Conservation (phyloP, 2,113 vertebrate genomes). For the Dolichotis patagonum region DNA sequence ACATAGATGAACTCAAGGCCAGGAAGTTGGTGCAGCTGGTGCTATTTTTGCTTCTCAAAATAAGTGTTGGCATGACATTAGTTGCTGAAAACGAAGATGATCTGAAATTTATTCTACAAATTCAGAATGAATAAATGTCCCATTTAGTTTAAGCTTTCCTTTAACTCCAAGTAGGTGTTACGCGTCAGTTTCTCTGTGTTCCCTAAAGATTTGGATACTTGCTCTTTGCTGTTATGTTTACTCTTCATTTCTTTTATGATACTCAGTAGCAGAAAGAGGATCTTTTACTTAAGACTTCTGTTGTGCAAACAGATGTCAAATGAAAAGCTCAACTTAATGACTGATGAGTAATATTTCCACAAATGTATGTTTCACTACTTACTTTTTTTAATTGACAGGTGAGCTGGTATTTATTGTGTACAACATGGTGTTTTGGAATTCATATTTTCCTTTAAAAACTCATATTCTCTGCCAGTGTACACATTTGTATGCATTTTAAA, state of each 20-base stretch:
- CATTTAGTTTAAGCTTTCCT: not conserved
- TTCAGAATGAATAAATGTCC: not conserved
- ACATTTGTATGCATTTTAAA: not conserved
- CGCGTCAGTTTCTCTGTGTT: not conserved
- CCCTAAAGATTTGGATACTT: not conserved
- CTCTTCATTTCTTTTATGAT: not conserved
- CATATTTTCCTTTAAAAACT: not conserved
- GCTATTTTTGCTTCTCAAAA: slow-evolving; percentile 11
- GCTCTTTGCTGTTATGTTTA: not conserved
- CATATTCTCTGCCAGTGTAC: not conserved
- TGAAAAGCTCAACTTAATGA: not conserved
- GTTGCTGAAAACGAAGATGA: not conserved
- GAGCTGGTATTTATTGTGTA: not conserved
- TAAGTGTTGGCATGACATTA: not conserved
- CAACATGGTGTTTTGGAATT: not conserved
- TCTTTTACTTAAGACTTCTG: not conserved
- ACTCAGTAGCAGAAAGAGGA: not conserved
- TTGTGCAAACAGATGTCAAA: not conserved
- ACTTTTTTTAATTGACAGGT: not conserved
- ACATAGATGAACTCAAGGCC: not conserved
- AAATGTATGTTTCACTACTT: not conserved
- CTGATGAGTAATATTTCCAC: not conserved
- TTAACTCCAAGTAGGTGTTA: not conserved
- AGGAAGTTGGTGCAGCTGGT: not conserved
- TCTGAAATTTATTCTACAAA: not conserved